Percentiles rank a stretch among this genome's conserved stretches.
phyloP scores from a whole-genome alignment of 1,140 invertebrate genomes.

The Nautilus pompilius region DNA sequence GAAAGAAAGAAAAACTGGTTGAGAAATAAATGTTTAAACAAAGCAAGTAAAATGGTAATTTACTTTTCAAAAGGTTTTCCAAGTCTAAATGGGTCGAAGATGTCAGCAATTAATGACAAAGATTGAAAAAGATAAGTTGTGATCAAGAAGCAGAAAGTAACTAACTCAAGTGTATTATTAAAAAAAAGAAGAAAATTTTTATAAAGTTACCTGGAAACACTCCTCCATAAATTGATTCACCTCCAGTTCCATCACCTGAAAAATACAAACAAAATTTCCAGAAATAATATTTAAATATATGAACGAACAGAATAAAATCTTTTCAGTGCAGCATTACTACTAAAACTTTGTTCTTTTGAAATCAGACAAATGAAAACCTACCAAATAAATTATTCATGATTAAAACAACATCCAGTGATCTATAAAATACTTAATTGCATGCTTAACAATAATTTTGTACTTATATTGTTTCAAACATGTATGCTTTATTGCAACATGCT shows the following conservation, averaged over 20 bases:
- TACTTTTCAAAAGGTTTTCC: background rate
- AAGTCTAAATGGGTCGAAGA: background rate
- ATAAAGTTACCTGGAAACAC: constrained; percentile 53
- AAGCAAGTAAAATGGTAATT: background rate
- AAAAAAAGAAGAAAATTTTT: too few relatives aligned
- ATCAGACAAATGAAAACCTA: too few relatives aligned
- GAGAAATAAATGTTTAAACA: background rate
- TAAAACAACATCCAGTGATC: too few relatives aligned
- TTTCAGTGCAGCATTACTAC: too few relatives aligned
- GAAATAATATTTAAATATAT: background rate
- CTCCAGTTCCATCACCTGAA: constrained; percentile 54
- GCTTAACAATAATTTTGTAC: too few relatives aligned
- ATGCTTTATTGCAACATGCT: too few relatives aligned
- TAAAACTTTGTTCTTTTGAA: too few relatives aligned
- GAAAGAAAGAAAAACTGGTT: too few relatives aligned
- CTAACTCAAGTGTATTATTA: too few relatives aligned
- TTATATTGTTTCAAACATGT: too few relatives aligned
- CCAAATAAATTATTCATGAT: too few relatives aligned
- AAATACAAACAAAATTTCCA: constrained; percentile 15
- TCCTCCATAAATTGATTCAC: constrained; percentile 56
- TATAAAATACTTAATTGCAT: too few relatives aligned
- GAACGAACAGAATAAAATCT: background rate
- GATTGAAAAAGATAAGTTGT: background rate
- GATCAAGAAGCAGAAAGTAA: background rate
- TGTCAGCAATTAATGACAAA: background rate